Evolutionary conservation across 2,888 invertebrate species (phyloP).

Genomic region (Anoplius nigerrimus): DNA sequence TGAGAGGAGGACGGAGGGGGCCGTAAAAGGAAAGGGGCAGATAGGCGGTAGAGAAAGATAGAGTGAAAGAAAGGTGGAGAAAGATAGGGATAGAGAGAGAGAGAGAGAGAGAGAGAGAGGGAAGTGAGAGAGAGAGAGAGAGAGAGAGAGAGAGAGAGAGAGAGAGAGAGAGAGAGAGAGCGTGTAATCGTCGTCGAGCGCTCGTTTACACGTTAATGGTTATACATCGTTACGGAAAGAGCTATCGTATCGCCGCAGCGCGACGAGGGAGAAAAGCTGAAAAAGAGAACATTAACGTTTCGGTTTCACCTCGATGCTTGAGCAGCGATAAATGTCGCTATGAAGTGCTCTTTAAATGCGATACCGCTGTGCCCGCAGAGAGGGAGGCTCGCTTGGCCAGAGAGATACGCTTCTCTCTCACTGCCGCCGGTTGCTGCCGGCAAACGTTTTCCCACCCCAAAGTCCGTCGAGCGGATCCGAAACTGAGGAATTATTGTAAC

Average conservation of each 20-base stretch:
- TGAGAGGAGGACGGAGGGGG: not conserved
- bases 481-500: too few relatives aligned
- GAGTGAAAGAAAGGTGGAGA: not conserved
- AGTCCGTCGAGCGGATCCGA: too few relatives aligned
- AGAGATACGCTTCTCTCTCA: too few relatives aligned
- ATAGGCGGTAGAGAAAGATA: not conserved
- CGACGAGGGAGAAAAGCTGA: slow-evolving; percentile 1
- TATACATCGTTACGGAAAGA: slow-evolving; percentile 48
- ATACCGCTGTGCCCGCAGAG: not conserved
- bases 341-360: slow-evolving; percentile 29
- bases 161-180: slow-evolving; percentile 20
- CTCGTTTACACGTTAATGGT: slow-evolving; percentile 46
- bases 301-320: slow-evolving; percentile 34
- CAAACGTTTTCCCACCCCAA: too few relatives aligned
- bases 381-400: too few relatives aligned
- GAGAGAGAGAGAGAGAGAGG: not conserved
- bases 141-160: slow-evolving; percentile 22
- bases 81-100: slow-evolving; percentile 2
- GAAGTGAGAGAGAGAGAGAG: slow-evolving; percentile 1
- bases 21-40: slow-evolving; percentile 1
- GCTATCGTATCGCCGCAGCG: slow-evolving; percentile 30
- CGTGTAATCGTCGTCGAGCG: slow-evolving; percentile 23
- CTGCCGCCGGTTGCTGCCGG: too few relatives aligned
- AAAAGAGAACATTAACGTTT: slow-evolving; percentile 36
- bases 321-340: slow-evolving; percentile 42